Conservation (phyloP, 2,113 vertebrate genomes). For the Aptenodytes forsteri region DNA sequence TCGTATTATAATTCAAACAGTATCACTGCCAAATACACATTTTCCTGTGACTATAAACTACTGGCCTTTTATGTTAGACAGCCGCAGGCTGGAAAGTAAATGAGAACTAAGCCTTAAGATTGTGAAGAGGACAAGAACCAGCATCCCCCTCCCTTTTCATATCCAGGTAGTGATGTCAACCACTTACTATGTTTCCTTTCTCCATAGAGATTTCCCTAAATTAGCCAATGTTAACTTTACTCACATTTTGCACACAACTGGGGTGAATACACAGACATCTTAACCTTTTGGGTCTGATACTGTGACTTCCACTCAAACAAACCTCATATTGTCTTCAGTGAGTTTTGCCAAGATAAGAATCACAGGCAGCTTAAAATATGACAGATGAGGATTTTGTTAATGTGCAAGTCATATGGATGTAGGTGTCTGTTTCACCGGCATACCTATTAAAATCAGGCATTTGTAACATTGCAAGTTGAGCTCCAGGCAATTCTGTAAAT, state of each 20-base stretch:
- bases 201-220: background rate
- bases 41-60: constrained; percentile 22
- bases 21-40: background rate
- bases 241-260: background rate
- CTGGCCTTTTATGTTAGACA: background rate
- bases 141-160: background rate
- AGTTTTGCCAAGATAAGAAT: background rate
- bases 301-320: background rate
- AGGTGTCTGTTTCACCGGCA: background rate
- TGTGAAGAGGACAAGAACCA: background rate
- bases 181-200: background rate
- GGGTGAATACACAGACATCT: background rate
- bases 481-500: background rate
- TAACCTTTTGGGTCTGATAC: background rate
- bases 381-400: background rate
- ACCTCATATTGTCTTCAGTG: background rate
- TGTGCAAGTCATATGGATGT: background rate
- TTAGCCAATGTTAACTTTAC: background rate
- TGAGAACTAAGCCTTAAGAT: background rate
- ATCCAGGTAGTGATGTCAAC: background rate
- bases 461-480: background rate
- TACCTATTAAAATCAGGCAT: background rate
- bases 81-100: background rate
- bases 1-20: background rate
- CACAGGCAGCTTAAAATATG: background rate